These are phyloP conservation scores for Thamnaconus septentrionalis DNA, from an alignment of 2,113 vertebrate genomes.

Conservation along the genomic window DNA sequence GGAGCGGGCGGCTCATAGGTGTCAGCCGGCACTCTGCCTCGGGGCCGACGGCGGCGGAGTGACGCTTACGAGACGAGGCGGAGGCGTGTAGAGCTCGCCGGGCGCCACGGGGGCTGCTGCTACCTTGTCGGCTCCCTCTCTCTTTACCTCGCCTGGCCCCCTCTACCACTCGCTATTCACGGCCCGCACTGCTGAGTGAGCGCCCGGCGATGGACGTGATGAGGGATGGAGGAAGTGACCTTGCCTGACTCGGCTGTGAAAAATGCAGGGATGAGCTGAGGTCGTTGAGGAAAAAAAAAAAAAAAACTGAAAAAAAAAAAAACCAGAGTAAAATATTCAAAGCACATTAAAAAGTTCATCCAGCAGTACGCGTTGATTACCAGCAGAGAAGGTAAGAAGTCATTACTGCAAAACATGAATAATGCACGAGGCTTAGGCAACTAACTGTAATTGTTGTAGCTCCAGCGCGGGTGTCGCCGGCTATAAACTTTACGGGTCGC, in stretches of 20 bases:
- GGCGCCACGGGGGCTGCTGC: constrained; percentile 39
- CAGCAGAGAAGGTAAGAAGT: no score
- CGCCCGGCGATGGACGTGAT: constrained; percentile 10
- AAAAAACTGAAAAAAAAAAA: no score
- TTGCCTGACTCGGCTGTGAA: neutral
- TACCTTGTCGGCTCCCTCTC: constrained; percentile 27
- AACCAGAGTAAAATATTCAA: no score
- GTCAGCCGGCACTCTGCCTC: constrained; percentile 59
- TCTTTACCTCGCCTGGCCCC: constrained; percentile 10
- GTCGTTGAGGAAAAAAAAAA: no score
- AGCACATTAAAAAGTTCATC: no score
- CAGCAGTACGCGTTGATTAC: no score
- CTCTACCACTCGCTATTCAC: constrained; percentile 7
- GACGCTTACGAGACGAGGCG: constrained; percentile 65
- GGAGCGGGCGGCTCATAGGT: constrained; percentile 56
- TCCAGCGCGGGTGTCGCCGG: no score
- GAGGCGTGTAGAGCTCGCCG: constrained; percentile 46
- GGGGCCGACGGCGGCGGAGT: constrained; percentile 47
- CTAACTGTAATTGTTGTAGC: no score
- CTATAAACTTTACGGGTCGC: no score
- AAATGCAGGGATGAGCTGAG: no score
- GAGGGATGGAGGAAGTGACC: constrained; percentile 10
- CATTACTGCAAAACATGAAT: no score
- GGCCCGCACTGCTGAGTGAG: constrained; percentile 20
- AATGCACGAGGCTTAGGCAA: no score